Conservation (phyloP, 2,797 vertebrate genomes). For the Picus viridis region DNA sequence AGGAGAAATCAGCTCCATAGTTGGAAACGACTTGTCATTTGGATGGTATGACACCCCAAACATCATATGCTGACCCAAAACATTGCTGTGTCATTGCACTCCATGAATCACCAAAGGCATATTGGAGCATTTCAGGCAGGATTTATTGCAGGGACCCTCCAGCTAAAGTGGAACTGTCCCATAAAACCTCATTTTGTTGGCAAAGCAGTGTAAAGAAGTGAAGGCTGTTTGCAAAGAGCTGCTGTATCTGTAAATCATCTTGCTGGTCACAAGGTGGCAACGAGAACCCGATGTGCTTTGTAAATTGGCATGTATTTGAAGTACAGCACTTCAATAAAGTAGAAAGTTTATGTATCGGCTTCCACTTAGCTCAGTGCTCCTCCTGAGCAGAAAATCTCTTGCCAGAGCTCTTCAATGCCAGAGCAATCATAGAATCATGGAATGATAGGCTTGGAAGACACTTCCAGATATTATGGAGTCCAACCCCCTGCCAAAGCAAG, state of each 20-base stretch:
- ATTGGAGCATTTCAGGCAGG: not conserved
- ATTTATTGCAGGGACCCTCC: not conserved
- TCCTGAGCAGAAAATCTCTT: not conserved
- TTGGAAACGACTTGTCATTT: not conserved
- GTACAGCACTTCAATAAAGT: not conserved
- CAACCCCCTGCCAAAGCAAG: no score
- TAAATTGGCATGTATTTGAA: not conserved
- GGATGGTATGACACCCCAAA: not conserved
- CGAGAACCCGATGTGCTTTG: not conserved
- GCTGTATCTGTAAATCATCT: not conserved
- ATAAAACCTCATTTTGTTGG: not conserved
- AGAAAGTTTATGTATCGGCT: not conserved
- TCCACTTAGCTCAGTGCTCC: not conserved
- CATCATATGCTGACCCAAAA: not conserved
- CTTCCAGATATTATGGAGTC: no score
- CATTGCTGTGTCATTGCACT: not conserved
- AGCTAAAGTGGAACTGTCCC: not conserved
- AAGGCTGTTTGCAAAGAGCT: rapidly evolving
- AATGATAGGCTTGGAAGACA: no score
- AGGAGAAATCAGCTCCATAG: not conserved
- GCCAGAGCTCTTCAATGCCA: not conserved
- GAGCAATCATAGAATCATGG: not conserved
- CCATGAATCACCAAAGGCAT: not conserved
- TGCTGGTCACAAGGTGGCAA: not conserved
- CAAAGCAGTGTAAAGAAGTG: not conserved